Conservation (phyloP, 2,888 invertebrate species). For the Panorpa germanica region DNA sequence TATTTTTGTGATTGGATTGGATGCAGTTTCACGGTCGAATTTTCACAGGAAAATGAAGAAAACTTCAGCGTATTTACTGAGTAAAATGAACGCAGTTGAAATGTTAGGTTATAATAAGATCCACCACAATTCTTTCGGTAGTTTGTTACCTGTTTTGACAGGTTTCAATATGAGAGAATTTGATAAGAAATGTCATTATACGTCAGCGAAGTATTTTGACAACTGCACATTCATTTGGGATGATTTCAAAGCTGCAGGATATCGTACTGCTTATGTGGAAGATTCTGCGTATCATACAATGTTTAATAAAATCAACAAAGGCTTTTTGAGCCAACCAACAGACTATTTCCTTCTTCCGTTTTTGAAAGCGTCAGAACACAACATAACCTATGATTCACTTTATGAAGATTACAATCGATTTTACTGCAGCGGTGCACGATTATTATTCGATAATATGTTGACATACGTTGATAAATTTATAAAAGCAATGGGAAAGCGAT, state of each 20-base stretch:
- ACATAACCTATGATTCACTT: conserved; percentile 39
- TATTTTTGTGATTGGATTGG: conserved; percentile 65
- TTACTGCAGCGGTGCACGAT: conserved; percentile 48
- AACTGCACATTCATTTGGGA: conserved; percentile 74
- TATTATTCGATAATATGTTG: conserved; percentile 49
- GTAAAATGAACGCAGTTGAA: conserved; percentile 45
- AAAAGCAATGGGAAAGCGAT: conserved; percentile 31
- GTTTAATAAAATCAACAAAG: conserved; percentile 61
- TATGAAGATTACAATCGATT: conserved; percentile 46
- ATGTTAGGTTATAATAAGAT: conserved; percentile 84
- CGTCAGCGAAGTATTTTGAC: conserved; percentile 40
- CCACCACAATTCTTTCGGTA: conserved; percentile 87
- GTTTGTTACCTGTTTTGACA: conserved; percentile 61
- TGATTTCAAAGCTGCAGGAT: conserved; percentile 49
- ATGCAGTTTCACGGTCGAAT: conserved; percentile 71
- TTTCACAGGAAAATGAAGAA: conserved; percentile 68
- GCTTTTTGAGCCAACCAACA: conserved; percentile 62
- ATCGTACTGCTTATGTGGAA: conserved; percentile 64
- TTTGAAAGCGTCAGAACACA: conserved; percentile 42
- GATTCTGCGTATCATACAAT: conserved; percentile 61
- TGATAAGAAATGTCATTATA: conserved; percentile 38
- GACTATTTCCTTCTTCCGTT: conserved; percentile 71
- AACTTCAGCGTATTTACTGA: conserved; percentile 36
- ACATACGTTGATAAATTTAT: conserved; percentile 50
- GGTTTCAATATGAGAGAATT: conserved; percentile 51